Conservation (phyloP, 2,888 invertebrate genomes). For the Invenusta paracnida region DNA sequence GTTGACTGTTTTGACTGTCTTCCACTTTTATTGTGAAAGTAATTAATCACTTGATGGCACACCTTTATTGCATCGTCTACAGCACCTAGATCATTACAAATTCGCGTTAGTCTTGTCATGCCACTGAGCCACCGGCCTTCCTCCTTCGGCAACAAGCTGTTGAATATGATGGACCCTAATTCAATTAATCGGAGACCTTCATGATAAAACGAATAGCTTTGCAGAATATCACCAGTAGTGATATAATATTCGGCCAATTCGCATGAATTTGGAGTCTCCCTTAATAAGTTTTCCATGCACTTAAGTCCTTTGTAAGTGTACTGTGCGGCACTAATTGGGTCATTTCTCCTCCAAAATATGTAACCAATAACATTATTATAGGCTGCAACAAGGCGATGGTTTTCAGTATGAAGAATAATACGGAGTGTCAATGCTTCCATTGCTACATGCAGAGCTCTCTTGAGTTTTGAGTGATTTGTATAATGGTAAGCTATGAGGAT, state of each 20-base stretch:
- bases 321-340: not conserved
- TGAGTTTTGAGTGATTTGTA: not conserved
- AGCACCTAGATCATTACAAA: not conserved
- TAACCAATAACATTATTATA: slow-evolving; percentile 5
- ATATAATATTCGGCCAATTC: not conserved
- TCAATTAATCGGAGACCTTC: not conserved
- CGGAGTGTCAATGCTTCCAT: not conserved
- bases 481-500: not conserved
- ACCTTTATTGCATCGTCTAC: not conserved
- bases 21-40: not conserved
- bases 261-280: not conserved
- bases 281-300: not conserved
- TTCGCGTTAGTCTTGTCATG: not conserved
- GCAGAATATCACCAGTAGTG: not conserved
- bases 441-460: not conserved
- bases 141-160: not conserved
- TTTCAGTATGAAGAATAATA: not conserved
- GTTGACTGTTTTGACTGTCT: not conserved
- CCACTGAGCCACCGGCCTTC: not conserved
- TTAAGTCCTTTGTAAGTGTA: not conserved
- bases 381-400: not conserved
- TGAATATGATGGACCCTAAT: not conserved
- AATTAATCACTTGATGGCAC: not conserved
- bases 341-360: not conserved
- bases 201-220: not conserved